Evolutionary conservation across 2,113 vertebrate genomes (phyloP).

Genomic region (Panurus biarmicus): DNA sequence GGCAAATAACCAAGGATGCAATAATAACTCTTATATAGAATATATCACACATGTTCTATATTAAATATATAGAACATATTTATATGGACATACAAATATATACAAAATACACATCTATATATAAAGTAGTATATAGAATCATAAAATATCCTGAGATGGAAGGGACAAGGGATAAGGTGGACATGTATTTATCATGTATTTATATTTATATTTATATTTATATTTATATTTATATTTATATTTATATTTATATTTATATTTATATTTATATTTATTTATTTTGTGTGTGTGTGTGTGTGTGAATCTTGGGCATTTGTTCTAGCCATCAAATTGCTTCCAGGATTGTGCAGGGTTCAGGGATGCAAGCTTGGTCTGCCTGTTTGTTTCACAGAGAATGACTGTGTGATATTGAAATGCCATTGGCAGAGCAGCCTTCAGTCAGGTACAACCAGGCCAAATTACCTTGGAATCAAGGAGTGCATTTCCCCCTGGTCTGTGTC

Average conservation of each 20-base stretch:
- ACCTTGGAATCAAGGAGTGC: not conserved
- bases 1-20: not conserved
- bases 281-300: not conserved
- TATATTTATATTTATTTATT: no score
- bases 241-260: not conserved
- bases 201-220: not conserved
- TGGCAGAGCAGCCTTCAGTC: not conserved
- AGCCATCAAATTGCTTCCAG: not conserved
- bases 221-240: not conserved
- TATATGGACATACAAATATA: no score
- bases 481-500: not conserved
- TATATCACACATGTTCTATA: not conserved
- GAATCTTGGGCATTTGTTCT: not conserved
- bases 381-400: not conserved
- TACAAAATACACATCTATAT: not conserved
- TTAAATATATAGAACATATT: no score
- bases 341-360: not conserved
- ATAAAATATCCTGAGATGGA: not conserved
- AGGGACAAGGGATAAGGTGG: not conserved
- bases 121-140: not conserved
- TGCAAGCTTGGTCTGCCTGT: not conserved
- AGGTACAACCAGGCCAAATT: not conserved
- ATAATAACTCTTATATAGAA: not conserved
- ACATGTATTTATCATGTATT: no score
- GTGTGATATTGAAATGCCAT: not conserved